A percentile compares a stretch with the other conserved stretches of the same genome.
phyloP scores from a whole-genome alignment of 1,140 invertebrate species.

The Drosophila seguyi region DNA sequence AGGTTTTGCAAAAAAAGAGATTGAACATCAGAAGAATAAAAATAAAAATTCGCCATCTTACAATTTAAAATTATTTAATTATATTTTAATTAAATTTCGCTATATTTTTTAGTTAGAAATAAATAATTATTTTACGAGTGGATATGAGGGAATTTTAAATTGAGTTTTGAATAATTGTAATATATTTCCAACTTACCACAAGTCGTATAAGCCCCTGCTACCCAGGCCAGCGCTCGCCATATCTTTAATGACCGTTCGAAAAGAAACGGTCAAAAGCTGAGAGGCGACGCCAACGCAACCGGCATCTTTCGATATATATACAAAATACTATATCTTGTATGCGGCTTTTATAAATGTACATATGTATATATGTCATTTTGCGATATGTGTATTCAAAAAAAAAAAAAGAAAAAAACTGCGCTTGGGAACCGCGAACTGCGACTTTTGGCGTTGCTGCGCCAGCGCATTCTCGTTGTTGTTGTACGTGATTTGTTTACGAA shows the following conservation, averaged over 20 bases:
- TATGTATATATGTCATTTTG: conserved; percentile 9
- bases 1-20: too few species aligned
- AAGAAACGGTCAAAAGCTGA: conserved; percentile 50
- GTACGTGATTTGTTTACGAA: conserved; percentile 80
- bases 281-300: conserved; percentile 58
- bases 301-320: conserved; percentile 23
- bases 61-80: too few species aligned
- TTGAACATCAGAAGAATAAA: too few species aligned
- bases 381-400: conserved; percentile 3
- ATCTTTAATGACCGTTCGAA: conserved; percentile 58
- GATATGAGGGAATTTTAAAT: too few species aligned
- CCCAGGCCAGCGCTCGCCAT: conserved; percentile 13
- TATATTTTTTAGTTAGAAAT: too few species aligned
- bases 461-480: conserved; percentile 62
- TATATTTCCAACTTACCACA: neutral
- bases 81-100: too few species aligned
- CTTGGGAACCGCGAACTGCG: conserved; percentile 18
- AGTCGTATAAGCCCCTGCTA: neutral
- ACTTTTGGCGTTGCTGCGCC: conserved; percentile 22
- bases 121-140: too few species aligned
- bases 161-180: too few species aligned
- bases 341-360: neutral
- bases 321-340: conserved; percentile 22
- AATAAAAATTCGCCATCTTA: too few species aligned
- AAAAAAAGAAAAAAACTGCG: conserved; percentile 40